Conservation (phyloP, 2,888 invertebrate species). For the Dendrolimus houi region DNA sequence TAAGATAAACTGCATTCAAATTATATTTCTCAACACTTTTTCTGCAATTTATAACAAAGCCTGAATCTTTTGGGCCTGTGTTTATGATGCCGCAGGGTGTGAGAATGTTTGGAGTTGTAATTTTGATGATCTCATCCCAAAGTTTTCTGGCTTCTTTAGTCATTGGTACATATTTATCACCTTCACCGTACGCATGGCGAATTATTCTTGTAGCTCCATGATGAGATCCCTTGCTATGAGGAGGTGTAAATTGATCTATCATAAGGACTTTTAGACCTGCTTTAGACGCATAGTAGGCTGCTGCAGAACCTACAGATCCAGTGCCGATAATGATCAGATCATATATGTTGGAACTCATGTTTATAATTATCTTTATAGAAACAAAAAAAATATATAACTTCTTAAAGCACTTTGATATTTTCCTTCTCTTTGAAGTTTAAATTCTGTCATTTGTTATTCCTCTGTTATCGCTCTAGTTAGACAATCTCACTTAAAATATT, state of each 20-base stretch:
- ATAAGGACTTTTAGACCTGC: slow-evolving; percentile 5
- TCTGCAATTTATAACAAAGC: slow-evolving; percentile 2
- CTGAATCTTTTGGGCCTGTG: slow-evolving; percentile 2
- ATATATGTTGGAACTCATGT: background rate
- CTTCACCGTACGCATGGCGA: slow-evolving; percentile 5
- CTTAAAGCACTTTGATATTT: no score
- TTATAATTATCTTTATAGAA: background rate
- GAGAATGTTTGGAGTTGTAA: background rate
- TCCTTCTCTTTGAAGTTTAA: no score
- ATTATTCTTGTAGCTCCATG: slow-evolving; percentile 5
- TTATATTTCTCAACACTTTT: background rate
- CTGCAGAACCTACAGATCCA: slow-evolving; percentile 5
- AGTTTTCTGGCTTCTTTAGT: slow-evolving; percentile 1
- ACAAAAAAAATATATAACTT: no score
- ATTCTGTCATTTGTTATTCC: no score
- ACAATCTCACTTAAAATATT: no score
- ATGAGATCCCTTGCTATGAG: slow-evolving; percentile 3
- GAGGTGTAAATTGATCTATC: slow-evolving; percentile 4
- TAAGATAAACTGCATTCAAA: slow-evolving; percentile 1
- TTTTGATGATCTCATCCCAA: slow-evolving; percentile 1
- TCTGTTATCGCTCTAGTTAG: no score
- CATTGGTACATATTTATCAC: slow-evolving; percentile 5
- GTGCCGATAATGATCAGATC: slow-evolving; percentile 6
- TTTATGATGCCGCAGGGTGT: slow-evolving; percentile 4
- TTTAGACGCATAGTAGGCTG: slow-evolving; percentile 4